Evolutionary conservation across 2,797 vertebrate species (phyloP), one percentile per base, ranked within the genome.

Genomic region (Cirrhinus molitorella): DNA sequence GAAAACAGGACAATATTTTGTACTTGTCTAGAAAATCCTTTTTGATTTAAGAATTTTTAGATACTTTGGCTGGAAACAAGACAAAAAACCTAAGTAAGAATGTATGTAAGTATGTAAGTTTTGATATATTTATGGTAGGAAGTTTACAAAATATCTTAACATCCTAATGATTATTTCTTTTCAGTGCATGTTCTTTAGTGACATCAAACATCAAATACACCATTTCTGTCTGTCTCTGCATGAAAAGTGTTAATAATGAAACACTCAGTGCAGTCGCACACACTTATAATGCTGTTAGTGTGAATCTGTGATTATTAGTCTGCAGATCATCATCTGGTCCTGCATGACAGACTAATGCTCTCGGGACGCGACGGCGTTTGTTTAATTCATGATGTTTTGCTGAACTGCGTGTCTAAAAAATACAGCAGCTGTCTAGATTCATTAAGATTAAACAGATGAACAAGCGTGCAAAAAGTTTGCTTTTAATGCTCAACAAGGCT

Each of bases 351-450:
- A 57, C 51, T 4, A n/a, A 57, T 3, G 55, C 55, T 57, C 55
- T 23, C 10, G n/a, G 55, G 55, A 57, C 10, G n/a, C 23, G 55
- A 57, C 21, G 9, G 55, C 3, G 21, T 57, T 23, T 57, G 55
- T 57, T 57, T 57, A 57, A 57, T 57, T 57, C 55, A 57, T 23
- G 55, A 57, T 57, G 55, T 57, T 57, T 23, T 55, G 53, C 53
- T 55, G 53, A 55, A 55, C 19, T 55, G 51, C 3, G 49, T 53
- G 19, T 53, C 7, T 21, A 19, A 53, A 8, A 53, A 53, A 53
- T 1, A 51, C 6, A 16, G 6, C 51, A 21, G 51, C 51, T 19
- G 49, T 51, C 49, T 21, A 19, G 51, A 40, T 40, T 40, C 37
- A 40, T 40, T 7, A 40, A 40, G 6, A 40, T 8, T 40, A 40